Conservation (phyloP, 2,113 vertebrate genomes). For the Catharus fuscescens region DNA sequence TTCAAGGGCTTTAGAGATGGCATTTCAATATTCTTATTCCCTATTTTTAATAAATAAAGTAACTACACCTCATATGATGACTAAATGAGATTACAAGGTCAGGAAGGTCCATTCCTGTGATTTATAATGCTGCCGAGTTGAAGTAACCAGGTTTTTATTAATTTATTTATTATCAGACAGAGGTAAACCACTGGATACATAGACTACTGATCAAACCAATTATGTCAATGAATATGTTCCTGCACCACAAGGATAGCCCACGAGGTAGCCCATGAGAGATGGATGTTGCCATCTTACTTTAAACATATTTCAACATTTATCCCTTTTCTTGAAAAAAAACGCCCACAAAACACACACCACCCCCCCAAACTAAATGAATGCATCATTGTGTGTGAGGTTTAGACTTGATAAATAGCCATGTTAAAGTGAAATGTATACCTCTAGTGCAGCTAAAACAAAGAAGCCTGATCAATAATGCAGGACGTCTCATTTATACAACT, state of each 20-base stretch:
- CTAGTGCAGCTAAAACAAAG: conserved; percentile 31
- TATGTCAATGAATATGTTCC: not conserved
- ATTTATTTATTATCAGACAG: not conserved
- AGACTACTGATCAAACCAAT: not conserved
- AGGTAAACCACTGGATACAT: not conserved
- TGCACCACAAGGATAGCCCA: not conserved
- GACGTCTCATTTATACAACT: conserved; percentile 31
- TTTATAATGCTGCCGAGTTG: not conserved
- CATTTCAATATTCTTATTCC: conserved; percentile 14
- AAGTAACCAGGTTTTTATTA: not conserved
- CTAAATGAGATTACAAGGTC: not conserved
- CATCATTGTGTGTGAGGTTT: not conserved
- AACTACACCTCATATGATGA: not conserved
- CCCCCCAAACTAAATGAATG: not conserved
- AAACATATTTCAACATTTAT: not conserved
- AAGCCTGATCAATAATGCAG: conserved; percentile 71
- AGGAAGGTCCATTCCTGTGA: not conserved
- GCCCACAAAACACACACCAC: not conserved
- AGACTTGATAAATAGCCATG: not conserved
- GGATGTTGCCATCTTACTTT: not conserved
- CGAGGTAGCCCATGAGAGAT: not conserved
- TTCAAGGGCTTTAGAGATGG: conserved; percentile 2
- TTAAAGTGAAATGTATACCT: conserved; percentile 9
- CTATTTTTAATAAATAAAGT: conserved; percentile 23
- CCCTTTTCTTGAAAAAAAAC: not conserved